A percentile compares a stretch with the other conserved stretches of the same genome.
Conservation (phyloP, 2,888 invertebrate species). For the Athripsodes cinereus region DNA sequence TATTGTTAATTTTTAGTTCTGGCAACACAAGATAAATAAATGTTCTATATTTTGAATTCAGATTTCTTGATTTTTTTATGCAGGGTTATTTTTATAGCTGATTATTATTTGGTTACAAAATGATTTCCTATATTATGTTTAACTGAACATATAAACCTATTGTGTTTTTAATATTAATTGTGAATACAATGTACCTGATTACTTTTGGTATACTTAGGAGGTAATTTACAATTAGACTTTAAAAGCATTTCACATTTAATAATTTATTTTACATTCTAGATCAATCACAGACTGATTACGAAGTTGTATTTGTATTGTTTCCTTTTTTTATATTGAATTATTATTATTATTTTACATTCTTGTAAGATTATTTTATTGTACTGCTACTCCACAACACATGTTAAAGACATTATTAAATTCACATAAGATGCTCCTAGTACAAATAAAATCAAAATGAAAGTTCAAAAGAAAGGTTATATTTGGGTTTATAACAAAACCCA, state of each 20-base stretch:
- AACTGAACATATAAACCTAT: not conserved
- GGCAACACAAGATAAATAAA: not conserved
- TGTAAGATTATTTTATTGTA: not conserved
- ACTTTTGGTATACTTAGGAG: slow-evolving; percentile 7
- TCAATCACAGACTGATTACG: slow-evolving; percentile 2
- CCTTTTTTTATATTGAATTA: not conserved
- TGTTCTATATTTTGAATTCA: not conserved
- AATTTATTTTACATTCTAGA: not conserved
- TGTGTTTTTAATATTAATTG: slow-evolving; percentile 2
- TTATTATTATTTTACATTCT: not conserved
- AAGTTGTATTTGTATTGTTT: not conserved
- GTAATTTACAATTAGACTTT: slow-evolving; percentile 4
- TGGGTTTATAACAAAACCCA: no score
- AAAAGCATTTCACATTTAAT: not conserved
- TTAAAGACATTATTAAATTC: not conserved
- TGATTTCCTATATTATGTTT: not conserved
- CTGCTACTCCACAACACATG: not conserved
- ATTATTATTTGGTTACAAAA: not conserved
- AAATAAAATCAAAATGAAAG: no score
- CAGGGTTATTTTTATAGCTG: not conserved
- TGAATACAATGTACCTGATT: slow-evolving; percentile 10
- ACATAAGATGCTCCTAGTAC: no score
- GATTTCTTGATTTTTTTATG: not conserved
- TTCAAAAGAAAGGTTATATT: no score
- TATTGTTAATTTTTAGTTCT: no score